Evolutionary conservation across 1,140 invertebrate genomes (phyloP), one percentile per base, ranked within the genome.

Genomic region (Drosophila azteca): DNA sequence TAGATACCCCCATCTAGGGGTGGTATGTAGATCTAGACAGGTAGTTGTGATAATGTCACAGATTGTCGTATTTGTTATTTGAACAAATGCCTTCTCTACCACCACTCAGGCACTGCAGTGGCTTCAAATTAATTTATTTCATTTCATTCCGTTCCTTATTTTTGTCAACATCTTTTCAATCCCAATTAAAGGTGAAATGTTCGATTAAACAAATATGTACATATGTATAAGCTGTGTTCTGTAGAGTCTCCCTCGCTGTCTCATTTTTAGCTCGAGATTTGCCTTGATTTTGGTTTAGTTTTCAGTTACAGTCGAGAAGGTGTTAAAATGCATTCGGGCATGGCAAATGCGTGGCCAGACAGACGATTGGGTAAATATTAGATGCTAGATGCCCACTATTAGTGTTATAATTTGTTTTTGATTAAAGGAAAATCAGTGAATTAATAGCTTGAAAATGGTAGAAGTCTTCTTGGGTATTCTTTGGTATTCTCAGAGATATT

Each of bases 61-160:
- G 77, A 80, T 90, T 75, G 82, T 44, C 48, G 11, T 79, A 85
- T 84, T 89, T 88, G 75, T 39, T 53, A 58, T 61, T 51, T 55
- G 20, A 70, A 85, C 80, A 88, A 65, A 74, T 58, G 61, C 43
- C 46, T 43, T 6, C 20, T 20, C 17, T 20, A 61, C 22, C 62
- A 41, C 43, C 57, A 43, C 61, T 70, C 77, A 87, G 68, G 81
- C 79, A 88, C 71, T 82, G 82, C 83, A 83, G 83, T 79, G 43
- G 78, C 77, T 87, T 78, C 53, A 49, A 20, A 62, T 70, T 70
- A 44, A 70, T 63, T 63, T 73, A 55, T 73, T 63, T 73, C 58
- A 43, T 49, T 73, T 73, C 58, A 43, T 54, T 73, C 44, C 52
- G 29, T 48, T 61, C 57, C 58, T 52, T 58, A 45, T 65, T 48